A percentile compares a stretch with the other conserved stretches of the same genome.
Evolutionary conservation across 2,888 invertebrate genomes (phyloP).

Genomic region (Notodonta ziczac): DNA sequence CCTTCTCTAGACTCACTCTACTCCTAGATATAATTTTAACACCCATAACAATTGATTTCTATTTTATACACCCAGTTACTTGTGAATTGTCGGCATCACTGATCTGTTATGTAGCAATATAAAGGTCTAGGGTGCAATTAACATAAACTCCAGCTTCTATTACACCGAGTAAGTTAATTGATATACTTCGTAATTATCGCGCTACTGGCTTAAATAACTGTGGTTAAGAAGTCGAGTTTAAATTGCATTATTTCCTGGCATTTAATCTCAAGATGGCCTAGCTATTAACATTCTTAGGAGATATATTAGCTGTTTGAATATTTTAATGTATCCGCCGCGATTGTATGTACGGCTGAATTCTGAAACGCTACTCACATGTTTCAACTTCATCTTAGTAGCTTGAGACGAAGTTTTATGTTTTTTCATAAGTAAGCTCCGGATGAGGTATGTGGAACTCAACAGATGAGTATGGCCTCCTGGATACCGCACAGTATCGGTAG

Average conservation of each 20-base stretch:
- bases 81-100: not conserved
- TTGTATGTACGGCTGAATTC: not conserved
- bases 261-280: not conserved
- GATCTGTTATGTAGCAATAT: not conserved
- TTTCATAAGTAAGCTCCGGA: too few species aligned
- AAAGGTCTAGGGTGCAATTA: not conserved
- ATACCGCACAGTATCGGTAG: too few species aligned
- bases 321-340: conserved; percentile 1
- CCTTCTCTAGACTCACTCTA: too few species aligned
- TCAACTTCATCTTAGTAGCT: too few species aligned
- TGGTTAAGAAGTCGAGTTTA: not conserved
- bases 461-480: too few species aligned
- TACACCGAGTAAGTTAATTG: not conserved
- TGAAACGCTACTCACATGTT: too few species aligned
- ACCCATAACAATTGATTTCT: too few species aligned
- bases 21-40: too few species aligned
- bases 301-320: not conserved
- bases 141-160: not conserved
- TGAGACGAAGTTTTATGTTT: too few species aligned
- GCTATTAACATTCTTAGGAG: conserved; percentile 1
- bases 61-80: too few species aligned
- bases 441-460: too few species aligned
- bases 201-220: not conserved
- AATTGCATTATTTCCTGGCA: conserved; percentile 2
- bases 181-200: not conserved